phyloP scores from a whole-genome alignment of 2,797 vertebrate species.

The Sebastolobus alascanus region DNA sequence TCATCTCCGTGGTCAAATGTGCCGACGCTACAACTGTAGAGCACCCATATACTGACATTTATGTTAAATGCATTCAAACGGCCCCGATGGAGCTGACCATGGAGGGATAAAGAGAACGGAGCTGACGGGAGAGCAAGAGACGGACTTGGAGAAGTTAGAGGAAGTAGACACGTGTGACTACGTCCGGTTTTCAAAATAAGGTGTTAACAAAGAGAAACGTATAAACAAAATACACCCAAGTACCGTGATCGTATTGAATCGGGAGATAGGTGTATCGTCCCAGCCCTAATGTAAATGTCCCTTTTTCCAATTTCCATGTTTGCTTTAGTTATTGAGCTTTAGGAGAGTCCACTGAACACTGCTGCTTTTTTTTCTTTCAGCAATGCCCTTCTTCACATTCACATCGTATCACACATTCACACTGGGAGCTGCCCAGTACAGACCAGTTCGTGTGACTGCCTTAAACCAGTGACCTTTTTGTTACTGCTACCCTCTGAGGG shows the following conservation, averaged over 20 bases:
- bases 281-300: neutral
- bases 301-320: conserved; percentile 1
- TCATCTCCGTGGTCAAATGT: too few species aligned
- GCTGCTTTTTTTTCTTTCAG: neutral
- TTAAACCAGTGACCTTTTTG: neutral
- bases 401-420: conserved; percentile 18
- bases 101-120: too few species aligned
- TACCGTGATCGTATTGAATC: too few species aligned
- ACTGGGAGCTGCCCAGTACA: conserved; percentile 41
- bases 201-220: too few species aligned
- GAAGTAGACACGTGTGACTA: fast-evolving
- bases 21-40: too few species aligned
- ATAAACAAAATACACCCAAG: too few species aligned
- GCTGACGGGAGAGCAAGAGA: too few species aligned
- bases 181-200: too few species aligned
- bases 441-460: conserved; percentile 13
- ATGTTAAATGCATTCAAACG: too few species aligned
- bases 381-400: conserved; percentile 22
- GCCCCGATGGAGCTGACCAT: too few species aligned
- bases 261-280: fast-evolving
- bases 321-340: conserved; percentile 10
- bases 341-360: neutral
- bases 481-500: neutral
- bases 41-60: too few species aligned
- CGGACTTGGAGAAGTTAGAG: too few species aligned